Base-by-base conservation (phyloP, 2,797 vertebrate species). In the Chelon auratus region DNA sequence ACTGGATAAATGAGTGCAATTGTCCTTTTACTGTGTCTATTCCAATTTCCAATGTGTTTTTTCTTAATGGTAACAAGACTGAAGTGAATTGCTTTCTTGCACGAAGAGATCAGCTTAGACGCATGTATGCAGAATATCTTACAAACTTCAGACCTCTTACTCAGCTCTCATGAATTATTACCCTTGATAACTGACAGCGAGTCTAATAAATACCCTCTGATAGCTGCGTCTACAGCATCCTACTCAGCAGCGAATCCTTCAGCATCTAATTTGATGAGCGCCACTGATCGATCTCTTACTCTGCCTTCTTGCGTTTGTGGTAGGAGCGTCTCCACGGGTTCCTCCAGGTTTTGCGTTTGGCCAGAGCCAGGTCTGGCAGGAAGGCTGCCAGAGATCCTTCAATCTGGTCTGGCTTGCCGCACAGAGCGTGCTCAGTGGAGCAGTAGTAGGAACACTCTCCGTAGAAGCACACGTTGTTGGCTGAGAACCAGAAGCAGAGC, bases 381-480 rank as follows among this genome's bases (percentile, higher is more conserved):
- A 99, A 99, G 75, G 97, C 97, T 0, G 97, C 98, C 85, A 99
- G 92, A 0, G 98, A 99, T 14, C 97, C 98, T 83, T 99, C 97
- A 0, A 99, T 97, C 93, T 97, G 97, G 85, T 99, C 97, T 0
- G 98, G 98, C 75, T 95, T 97, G 30, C 98, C 98, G 0, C 98
- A 99, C 63, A 99, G 94, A 36, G 97, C 97, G 0, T 99, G 98
- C 86, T 99, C 98, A 0, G 98, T 99, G 7, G 97, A 98, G 88
- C 98, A 99, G 93, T 99, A 99, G 92, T 99, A 99, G 0, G 98
- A 99, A 18, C 98, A 99, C 80, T 99, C 97, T 0, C 98, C 98
- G 0, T 99, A 99, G 93, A 99, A 99, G 80, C 98, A 99, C 85
- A 99, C 94, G 80, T 99, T 99, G 93, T 98, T 99, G 91, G 97